A percentile compares a stretch with the other conserved stretches of the same genome.
Conservation (phyloP, 2,113 vertebrate species). For the Heptranchias perlo region DNA sequence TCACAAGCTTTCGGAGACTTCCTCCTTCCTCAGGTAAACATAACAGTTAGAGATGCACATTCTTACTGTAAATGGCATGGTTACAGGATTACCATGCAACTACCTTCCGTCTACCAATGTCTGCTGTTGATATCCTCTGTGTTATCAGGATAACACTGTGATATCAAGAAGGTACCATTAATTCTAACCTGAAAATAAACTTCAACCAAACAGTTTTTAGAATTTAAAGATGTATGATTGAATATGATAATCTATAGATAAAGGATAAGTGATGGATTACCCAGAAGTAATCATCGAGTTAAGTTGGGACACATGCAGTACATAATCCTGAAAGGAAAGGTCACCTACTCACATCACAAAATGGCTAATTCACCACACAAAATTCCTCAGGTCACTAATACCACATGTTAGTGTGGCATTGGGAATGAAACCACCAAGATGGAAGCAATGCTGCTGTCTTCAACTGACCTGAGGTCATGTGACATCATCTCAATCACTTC, state of each 20-base stretch:
- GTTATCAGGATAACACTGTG: too few relatives aligned
- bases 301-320: background rate
- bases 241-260: background rate
- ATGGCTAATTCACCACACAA: background rate
- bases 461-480: conserved; percentile 10
- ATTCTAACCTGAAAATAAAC: background rate
- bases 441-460: background rate
- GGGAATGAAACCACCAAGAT: background rate
- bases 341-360: background rate
- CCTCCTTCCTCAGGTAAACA: too few relatives aligned
- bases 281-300: background rate
- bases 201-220: background rate
- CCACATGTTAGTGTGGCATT: background rate
- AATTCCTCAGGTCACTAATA: background rate
- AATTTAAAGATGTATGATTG: background rate
- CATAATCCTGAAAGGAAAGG: background rate
- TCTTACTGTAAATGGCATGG: too few relatives aligned
- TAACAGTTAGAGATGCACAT: too few relatives aligned
- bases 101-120: background rate
- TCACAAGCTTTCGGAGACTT: too few relatives aligned
- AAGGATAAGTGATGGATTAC: background rate
- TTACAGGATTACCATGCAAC: too few relatives aligned
- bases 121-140: background rate
- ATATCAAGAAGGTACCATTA: too few relatives aligned
- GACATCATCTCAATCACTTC: background rate